Conservation (phyloP, 1,140 invertebrate species). For the Brachystomella parvula region DNA sequence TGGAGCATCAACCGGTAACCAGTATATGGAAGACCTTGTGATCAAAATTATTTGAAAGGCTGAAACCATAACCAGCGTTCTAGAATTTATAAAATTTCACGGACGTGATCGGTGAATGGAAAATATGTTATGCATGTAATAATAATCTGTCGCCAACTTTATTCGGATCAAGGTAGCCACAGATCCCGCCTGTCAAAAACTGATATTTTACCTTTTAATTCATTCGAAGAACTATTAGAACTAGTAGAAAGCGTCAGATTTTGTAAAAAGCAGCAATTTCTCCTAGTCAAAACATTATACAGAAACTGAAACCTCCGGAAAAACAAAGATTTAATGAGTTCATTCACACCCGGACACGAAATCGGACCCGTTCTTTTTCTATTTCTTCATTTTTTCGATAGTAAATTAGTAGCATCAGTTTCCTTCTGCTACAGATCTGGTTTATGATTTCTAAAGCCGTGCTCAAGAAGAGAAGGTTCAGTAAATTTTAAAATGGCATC, state of each 20-base stretch:
- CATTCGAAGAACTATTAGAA: not conserved
- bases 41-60: not conserved
- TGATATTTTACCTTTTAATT: not conserved
- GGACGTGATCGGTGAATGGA: too few species aligned
- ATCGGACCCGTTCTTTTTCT: not conserved
- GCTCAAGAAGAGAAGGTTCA: too few species aligned
- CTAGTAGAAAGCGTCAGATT: too few species aligned
- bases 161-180: not conserved
- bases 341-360: constrained; percentile 7
- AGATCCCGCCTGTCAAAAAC: not conserved
- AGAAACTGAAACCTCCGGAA: not conserved
- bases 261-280: too few species aligned
- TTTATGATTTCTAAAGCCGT: too few species aligned
- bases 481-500: not conserved
- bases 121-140: not conserved
- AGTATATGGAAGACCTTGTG: too few species aligned
- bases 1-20: too few species aligned
- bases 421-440: not conserved
- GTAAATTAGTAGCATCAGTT: too few species aligned
- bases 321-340: not conserved
- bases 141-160: not conserved
- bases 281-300: not conserved
- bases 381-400: not conserved
- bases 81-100: not conserved
- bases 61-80: not conserved